Base-by-base conservation (phyloP, 2,888 invertebrate genomes). In the Morpho achilles region DNA sequence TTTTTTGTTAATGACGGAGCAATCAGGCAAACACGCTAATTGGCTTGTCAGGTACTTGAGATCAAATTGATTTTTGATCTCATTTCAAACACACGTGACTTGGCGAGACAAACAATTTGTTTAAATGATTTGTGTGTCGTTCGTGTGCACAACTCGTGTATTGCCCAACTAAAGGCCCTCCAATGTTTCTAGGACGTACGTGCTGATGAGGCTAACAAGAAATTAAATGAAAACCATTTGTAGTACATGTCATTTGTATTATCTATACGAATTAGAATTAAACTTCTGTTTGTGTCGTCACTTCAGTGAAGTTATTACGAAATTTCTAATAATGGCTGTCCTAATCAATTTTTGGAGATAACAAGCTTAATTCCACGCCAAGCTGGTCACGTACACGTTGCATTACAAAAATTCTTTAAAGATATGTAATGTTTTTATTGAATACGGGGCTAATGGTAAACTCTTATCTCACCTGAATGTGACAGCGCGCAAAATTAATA, bases 1-100 rank as follows among this genome's bases (percentile, higher is more conserved):
- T 10, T 9, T 44, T 23, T 4, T 41, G 32, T 5, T 32, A 32
- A 42, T n/a, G 7, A 23, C 32, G 8, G 45, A 53, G 46, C 46
- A 46, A 47, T 47, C 32, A 9, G 47, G 46, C 16, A 45, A 53
- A 47, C 41, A 48, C 48, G 48, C 22, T 48, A 54, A 54, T 54
- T 48, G 48, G 42, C 23, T 40, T n/a, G 46, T 46, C 53, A 53
- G 46, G 41, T 46, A 47, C 48, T 54, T n/a, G 47, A 54, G 45
- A 54, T 10, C 42, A 43, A 48, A 61, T 53, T 56, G 43, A 44
- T 53, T 58, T 59, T 46, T 55, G 46, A 60, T 58, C 52, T 49
- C 48, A 60, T 60, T 44, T 46, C 56, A 53, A 58, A 58, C 58
- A 60, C 60, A 55, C 50, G 60, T 54, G 58, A 53, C 58, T 56